Evolutionary conservation across 1,140 invertebrate genomes (phyloP).

Genomic region (Pseudoatta argentina): DNA sequence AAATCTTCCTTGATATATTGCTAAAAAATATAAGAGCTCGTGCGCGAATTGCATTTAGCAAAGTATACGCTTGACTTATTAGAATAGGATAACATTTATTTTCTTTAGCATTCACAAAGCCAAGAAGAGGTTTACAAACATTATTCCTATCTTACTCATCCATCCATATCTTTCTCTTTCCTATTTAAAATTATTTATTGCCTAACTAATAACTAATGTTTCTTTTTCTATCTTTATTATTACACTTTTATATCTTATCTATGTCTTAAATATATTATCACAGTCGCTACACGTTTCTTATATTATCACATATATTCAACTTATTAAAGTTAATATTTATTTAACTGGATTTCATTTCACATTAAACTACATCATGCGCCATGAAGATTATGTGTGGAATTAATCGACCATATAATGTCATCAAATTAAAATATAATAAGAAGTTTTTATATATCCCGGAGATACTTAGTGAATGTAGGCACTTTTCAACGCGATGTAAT

Average conservation of each 20-base stretch:
- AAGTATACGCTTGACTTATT: background rate
- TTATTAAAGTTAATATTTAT: conserved; percentile 11
- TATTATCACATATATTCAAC: background rate
- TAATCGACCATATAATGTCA: background rate
- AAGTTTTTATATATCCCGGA: background rate
- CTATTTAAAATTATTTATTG: no score
- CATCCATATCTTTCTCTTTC: no score
- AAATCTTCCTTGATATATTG: background rate
- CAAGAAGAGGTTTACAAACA: no score
- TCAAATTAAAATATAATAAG: conserved; percentile 7
- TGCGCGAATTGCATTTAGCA: background rate
- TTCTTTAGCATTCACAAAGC: no score
- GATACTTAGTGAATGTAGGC: background rate
- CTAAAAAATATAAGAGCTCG: conserved; percentile 1
- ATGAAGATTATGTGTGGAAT: background rate
- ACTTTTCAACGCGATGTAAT: conserved; percentile 25
- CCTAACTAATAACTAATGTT: no score
- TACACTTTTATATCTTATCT: no score
- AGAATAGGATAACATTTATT: conserved; percentile 1
- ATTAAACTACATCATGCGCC: background rate
- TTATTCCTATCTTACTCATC: no score
- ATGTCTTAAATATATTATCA: no score
- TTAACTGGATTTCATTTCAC: background rate
- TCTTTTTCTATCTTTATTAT: no score
- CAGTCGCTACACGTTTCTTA: no score